Evolutionary conservation across 2,797 vertebrate genomes (phyloP), one percentile per base, ranked within the genome.

Genomic region (Dermochelys coriacea): DNA sequence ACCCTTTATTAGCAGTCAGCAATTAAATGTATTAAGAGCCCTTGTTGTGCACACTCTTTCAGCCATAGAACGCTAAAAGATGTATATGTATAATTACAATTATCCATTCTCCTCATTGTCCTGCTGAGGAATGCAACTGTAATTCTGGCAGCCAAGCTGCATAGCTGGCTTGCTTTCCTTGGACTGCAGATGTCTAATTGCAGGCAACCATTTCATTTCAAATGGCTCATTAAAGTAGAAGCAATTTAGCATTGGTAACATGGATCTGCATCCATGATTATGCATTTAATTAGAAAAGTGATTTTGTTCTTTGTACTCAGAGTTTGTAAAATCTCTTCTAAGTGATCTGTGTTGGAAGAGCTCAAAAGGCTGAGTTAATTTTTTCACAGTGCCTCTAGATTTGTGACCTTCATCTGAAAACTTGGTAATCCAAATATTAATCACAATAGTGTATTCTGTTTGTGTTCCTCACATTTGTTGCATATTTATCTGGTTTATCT

Each of bases 161-260:
- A 89, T 94, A 96, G 93, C 95, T 98, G 97, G 98, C 98, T 98
- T 97, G 95, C 89, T 97, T 97, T 98, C 97, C 96, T 97, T 97
- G 97, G 93, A 96, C 94, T 98, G 97, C 98, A 98, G 98, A 98
- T 98, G 98, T 98, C 98, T 98, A 98, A 98, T 98, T 98, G 98
- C 97, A 98, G 98, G 97, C 98, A 98, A 98, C 97, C 95, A 97
- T 98, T 98, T 98, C 95, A 97, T 98, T 98, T 98, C 97, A 98
- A 98, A 98, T 98, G 97, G 97, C 93, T 98, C 97, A 98, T 98
- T 98, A 98, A 98, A 98, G 96, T 90, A 97, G 94, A 97, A 98
- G 89, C 97, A 92, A 97, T 97, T 98, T 98, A 98, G 96, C 94
- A 98, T 96, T 96, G 87, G 93, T 98, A 98, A 96, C 97, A 97